Conservation (phyloP, 2,888 invertebrate species). For the Acleris emargana region DNA sequence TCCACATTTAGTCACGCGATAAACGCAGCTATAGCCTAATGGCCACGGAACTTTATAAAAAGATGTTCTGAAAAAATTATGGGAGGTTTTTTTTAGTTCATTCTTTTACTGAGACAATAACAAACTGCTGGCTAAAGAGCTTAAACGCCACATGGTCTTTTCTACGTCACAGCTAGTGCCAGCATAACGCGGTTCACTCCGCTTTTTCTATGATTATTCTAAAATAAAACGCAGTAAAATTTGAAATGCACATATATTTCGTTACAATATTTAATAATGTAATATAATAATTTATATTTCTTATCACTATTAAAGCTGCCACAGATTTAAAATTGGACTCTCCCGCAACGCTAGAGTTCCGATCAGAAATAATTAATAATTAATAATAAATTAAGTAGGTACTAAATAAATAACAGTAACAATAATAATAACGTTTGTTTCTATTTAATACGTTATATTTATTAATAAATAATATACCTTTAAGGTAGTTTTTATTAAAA, state of each 20-base stretch:
- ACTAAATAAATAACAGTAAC: constrained; percentile 23
- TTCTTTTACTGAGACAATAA: no score
- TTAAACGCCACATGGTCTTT: no score
- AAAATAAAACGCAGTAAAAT: constrained; percentile 34
- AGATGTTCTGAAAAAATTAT: no score
- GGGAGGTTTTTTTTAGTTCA: no score
- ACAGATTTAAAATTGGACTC: constrained; percentile 72
- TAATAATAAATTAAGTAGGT: constrained; percentile 38
- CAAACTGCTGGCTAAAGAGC: no score
- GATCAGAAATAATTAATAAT: constrained; percentile 40
- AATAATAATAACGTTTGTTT: constrained; percentile 3
- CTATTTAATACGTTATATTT: background rate
- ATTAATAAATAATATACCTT: no score
- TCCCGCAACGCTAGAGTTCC: constrained; percentile 58
- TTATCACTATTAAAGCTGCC: constrained; percentile 81
- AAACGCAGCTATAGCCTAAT: no score
- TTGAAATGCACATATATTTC: constrained; percentile 78
- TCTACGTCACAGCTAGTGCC: no score
- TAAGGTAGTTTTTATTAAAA: no score
- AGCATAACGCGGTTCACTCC: no score
- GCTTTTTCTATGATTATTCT: background rate
- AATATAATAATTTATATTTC: constrained; percentile 62
- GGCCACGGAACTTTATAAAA: no score
- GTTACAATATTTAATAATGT: constrained; percentile 69
- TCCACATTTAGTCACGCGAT: no score